Evolutionary conservation across 2,888 invertebrate species (phyloP).

Genomic region (Hypsopygia costalis): DNA sequence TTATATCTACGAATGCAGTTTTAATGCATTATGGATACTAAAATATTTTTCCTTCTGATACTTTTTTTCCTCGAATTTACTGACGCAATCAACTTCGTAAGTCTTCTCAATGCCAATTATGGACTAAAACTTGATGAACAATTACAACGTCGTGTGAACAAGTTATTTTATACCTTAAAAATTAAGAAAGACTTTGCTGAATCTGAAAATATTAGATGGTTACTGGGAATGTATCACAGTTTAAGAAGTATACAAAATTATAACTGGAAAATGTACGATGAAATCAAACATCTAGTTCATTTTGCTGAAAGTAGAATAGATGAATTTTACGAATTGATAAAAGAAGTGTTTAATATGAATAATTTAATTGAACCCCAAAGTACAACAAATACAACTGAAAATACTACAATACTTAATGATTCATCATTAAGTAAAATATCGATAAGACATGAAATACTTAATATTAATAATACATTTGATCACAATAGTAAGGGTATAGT

Average conservation of each 20-base stretch:
- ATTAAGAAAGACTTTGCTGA: neutral
- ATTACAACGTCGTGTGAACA: neutral
- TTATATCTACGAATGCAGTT: too few species aligned
- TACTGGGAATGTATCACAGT: neutral
- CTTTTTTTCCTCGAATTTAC: too few species aligned
- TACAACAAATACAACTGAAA: too few species aligned
- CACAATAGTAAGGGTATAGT: too few species aligned
- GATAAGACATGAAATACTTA: too few species aligned
- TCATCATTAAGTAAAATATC: too few species aligned
- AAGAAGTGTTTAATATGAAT: constrained; percentile 19
- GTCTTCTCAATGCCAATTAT: too few species aligned
- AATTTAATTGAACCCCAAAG: neutral
- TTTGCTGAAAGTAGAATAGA: constrained; percentile 12
- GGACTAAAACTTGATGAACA: neutral
- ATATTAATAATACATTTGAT: too few species aligned
- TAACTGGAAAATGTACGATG: constrained; percentile 23
- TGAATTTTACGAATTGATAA: constrained; percentile 19
- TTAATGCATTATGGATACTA: too few species aligned
- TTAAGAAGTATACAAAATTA: constrained; percentile 24
- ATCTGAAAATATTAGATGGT: neutral
- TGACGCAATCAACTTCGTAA: too few species aligned
- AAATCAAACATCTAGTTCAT: constrained; percentile 16
- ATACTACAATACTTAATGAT: too few species aligned
- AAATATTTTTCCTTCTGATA: too few species aligned
- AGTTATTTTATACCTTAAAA: neutral